These are phyloP conservation scores for Okapia johnstoni DNA, from an alignment of 2,113 vertebrate species.

Conservation along the genomic window DNA sequence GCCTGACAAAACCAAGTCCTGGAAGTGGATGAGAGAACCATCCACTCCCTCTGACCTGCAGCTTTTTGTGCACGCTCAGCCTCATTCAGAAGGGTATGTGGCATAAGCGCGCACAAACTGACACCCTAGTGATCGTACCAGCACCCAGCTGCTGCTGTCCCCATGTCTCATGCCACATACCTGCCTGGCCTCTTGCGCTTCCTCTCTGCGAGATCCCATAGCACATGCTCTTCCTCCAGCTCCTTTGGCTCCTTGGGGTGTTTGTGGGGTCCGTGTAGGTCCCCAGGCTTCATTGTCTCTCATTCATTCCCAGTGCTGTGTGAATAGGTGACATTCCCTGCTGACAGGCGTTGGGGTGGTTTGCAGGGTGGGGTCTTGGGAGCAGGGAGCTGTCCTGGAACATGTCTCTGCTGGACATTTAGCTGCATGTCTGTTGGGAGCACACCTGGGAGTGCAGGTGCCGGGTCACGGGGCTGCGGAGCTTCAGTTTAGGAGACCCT, in stretches of 20 bases:
- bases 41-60: not conserved
- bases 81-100: not conserved
- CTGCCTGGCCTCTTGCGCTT: not conserved
- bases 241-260: too few species aligned
- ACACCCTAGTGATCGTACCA: fast-evolving
- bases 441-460: too few species aligned
- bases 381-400: not conserved
- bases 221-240: not conserved
- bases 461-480: fast-evolving
- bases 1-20: not conserved
- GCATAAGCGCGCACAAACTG: fast-evolving
- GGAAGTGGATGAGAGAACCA: fast-evolving
- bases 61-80: not conserved
- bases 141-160: not conserved
- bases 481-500: not conserved
- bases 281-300: not conserved
- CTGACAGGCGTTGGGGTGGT: too few species aligned
- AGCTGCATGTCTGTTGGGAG: not conserved
- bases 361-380: not conserved
- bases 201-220: fast-evolving
- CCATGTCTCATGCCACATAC: not conserved
- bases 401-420: not conserved
- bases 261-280: not conserved
- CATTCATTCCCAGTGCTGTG: not conserved
- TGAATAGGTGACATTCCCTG: too few species aligned